phyloP scores from a whole-genome alignment of 2,797 vertebrate species.

The Acrossocheilus wenchowensis region DNA sequence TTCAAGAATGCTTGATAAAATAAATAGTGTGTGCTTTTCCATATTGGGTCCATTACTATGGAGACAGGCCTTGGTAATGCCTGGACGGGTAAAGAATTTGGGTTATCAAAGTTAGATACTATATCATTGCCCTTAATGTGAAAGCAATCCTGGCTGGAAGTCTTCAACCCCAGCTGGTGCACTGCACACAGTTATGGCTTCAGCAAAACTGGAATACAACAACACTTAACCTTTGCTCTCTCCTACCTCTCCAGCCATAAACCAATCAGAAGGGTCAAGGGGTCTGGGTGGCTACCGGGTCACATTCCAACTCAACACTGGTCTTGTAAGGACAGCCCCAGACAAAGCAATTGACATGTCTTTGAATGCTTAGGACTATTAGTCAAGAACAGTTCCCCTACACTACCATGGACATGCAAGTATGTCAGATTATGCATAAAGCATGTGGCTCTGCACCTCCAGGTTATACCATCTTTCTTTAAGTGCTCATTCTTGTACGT shows the following conservation, averaged over 20 bases:
- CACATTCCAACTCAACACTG: slow-evolving; percentile 31
- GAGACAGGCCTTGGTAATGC: slow-evolving; percentile 1
- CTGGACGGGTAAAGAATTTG: not conserved
- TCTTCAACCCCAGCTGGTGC: slow-evolving; percentile 1
- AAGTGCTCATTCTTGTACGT: not conserved
- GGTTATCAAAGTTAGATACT: slow-evolving; percentile 16
- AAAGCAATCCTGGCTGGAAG: slow-evolving; percentile 8
- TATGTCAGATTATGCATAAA: not conserved
- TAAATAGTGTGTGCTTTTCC: slow-evolving; percentile 25
- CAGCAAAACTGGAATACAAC: slow-evolving; percentile 5
- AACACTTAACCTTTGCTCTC: slow-evolving; percentile 29
- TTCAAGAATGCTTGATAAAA: slow-evolving; percentile 16
- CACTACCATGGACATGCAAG: not conserved
- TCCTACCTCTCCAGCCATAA: slow-evolving; percentile 10
- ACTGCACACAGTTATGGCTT: slow-evolving; percentile 15
- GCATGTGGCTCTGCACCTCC: not conserved
- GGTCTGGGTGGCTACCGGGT: slow-evolving; percentile 6
- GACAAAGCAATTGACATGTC: not conserved
- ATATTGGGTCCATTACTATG: slow-evolving; percentile 36
- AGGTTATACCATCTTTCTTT: not conserved
- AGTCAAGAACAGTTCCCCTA: not conserved
- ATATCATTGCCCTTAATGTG: slow-evolving; percentile 16
- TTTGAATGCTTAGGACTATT: slow-evolving; percentile 5
- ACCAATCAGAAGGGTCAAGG: slow-evolving; percentile 28
- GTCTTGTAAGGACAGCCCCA: slow-evolving; percentile 2